phyloP scores from a whole-genome alignment of 2,797 vertebrate species.

The Pseudochirops cupreus region DNA sequence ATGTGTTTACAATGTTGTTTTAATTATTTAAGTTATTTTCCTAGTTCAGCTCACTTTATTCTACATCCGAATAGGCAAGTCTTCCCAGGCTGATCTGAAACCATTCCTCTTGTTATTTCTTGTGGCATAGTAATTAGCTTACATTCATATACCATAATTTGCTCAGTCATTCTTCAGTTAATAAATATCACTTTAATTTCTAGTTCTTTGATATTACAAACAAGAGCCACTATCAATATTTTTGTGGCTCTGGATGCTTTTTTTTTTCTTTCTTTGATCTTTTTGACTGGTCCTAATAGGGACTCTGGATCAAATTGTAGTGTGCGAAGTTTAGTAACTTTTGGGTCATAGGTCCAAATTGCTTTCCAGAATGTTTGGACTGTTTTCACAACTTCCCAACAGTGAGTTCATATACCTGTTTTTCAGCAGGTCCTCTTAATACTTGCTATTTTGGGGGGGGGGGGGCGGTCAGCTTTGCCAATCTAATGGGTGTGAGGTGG shows the following conservation, averaged over 20 bases:
- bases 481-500: not conserved
- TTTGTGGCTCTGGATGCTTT: not conserved
- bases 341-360: not conserved
- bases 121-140: not conserved
- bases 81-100: not conserved
- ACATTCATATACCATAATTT: not conserved
- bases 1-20: not conserved
- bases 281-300: not conserved
- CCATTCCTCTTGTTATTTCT: not conserved
- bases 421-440: not conserved
- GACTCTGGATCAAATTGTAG: not conserved
- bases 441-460: not conserved
- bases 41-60: not conserved
- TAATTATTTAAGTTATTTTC: not conserved
- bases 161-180: not conserved
- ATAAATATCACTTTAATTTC: not conserved
- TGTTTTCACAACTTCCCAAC: not conserved
- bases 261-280: not conserved
- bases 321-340: not conserved
- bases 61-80: accelerated
- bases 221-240: not conserved
- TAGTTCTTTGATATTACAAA: not conserved
- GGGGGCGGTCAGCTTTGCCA: no score
- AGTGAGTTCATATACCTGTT: not conserved
- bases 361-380: not conserved